A percentile compares a stretch with the other conserved stretches of the same genome.
Evolutionary conservation across 2,113 vertebrate genomes (phyloP).

Genomic region (Leiothrix lutea): DNA sequence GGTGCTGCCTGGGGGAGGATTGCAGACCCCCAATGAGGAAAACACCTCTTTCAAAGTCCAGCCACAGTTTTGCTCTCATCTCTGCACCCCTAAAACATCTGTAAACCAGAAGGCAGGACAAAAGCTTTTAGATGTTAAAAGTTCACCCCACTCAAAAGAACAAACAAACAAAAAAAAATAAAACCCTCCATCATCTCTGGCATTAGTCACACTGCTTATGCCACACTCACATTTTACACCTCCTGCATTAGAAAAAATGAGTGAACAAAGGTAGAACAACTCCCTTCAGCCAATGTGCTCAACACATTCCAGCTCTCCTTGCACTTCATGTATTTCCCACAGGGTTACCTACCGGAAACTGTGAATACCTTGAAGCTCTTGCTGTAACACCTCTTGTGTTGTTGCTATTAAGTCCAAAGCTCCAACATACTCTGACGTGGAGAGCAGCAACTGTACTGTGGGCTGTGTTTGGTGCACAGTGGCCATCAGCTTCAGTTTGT

Average conservation of each 20-base stretch:
- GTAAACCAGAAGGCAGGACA: neutral
- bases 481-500: conserved; percentile 97
- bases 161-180: too few species aligned
- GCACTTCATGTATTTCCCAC: neutral
- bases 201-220: neutral
- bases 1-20: neutral
- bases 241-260: neutral
- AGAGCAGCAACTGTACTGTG: conserved; percentile 94
- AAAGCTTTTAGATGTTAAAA: neutral
- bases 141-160: neutral
- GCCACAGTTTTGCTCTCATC: neutral
- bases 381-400: conserved; percentile 96
- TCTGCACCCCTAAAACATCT: neutral
- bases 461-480: conserved; percentile 99
- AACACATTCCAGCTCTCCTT: neutral
- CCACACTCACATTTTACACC: neutral
- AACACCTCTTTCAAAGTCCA: neutral
- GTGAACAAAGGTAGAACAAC: neutral
- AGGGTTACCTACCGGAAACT: conserved; percentile 87
- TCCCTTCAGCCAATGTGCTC: neutral
- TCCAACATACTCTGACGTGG: conserved; percentile 94
- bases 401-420: conserved; percentile 97
- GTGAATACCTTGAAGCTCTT: conserved; percentile 96
- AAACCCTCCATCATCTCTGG: neutral
- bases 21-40: neutral